Base-by-base conservation (phyloP, 2,888 invertebrate genomes). In the Drosophila monieri region DNA sequence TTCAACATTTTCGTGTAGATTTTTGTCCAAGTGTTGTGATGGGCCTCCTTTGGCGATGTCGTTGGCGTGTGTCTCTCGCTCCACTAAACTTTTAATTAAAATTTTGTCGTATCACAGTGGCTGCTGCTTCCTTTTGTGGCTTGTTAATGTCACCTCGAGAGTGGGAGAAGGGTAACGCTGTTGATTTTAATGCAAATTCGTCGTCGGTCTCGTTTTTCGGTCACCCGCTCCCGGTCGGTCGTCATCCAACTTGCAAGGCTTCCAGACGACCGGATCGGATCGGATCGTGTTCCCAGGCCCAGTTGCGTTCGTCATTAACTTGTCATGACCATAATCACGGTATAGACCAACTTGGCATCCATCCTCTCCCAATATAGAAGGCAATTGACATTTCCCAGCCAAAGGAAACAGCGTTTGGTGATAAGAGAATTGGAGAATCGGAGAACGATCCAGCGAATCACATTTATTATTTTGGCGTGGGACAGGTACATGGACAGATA, bases 81-180 rank as follows among this genome's bases (percentile, higher is more conserved):
- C 59, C 64, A 77, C 49, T 71, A 74, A 77, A 74, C 67, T 80
- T 74, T 78, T 77, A 79, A 83, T 79, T 77, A 80, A 83, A 80
- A 75, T 83, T 83, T 80, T 64, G 73, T 61, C 71, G 68, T 79
- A 74, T 80, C 75, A 65, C 55, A 54, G 47, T 59, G 65, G 23
- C 54, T 70, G 60, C 18, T 65, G 66, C 73, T 73, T 75, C 74
- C 74, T 76, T 80, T 74, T 74, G 77, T 68, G 74, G 74, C 77
- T 64, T 51, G 72, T 61, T 77, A 49, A 60, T 74, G 71, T 77
- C 74, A 77, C 61, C 66, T 58, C 23, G 21, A 1, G 23, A 27
- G 52, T 51, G 18, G 47, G 15, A 15, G 14, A 30, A 32, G 23
- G 41, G 14, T 48, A 32, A 56, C 66, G 58, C 21, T 41, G 58